phyloP scores from a whole-genome alignment of 2,113 vertebrate species.

The Lagopus muta region DNA sequence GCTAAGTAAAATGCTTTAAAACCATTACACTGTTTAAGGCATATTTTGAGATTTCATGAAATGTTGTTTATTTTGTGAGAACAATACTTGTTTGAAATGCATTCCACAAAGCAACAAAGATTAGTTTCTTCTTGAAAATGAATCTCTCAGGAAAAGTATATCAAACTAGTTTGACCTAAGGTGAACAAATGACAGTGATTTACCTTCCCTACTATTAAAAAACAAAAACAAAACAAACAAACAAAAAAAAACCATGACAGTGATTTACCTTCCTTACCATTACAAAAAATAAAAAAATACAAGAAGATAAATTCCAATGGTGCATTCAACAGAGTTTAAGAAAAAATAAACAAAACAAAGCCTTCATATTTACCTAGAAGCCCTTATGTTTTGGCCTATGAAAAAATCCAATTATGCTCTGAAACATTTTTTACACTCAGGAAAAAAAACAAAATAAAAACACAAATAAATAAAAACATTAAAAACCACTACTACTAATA shows the following conservation, averaged over 20 bases:
- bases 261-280: too few relatives aligned
- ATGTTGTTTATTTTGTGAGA: slow-evolving; percentile 65
- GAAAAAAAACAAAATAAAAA: not conserved
- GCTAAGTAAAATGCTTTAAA: slow-evolving; percentile 75
- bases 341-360: rapidly evolving
- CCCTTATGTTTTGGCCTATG: not conserved
- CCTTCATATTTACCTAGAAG: not conserved
- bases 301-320: not conserved
- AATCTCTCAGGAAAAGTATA: not conserved
- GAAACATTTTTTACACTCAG: not conserved
- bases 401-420: slow-evolving; percentile 2
- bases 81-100: slow-evolving; percentile 45
- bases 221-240: not conserved
- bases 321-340: not conserved
- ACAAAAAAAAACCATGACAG: too few relatives aligned
- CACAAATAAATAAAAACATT: not conserved
- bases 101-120: not conserved
- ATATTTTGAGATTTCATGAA: slow-evolving; percentile 71
- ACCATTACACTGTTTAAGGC: slow-evolving; percentile 64
- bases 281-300: too few relatives aligned
- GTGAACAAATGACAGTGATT: not conserved
- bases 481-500: not conserved
- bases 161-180: not conserved
- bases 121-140: slow-evolving; percentile 24
- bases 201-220: not conserved